Conservation (phyloP, 2,113 vertebrate genomes). For the Ginglymostoma cirratum region DNA sequence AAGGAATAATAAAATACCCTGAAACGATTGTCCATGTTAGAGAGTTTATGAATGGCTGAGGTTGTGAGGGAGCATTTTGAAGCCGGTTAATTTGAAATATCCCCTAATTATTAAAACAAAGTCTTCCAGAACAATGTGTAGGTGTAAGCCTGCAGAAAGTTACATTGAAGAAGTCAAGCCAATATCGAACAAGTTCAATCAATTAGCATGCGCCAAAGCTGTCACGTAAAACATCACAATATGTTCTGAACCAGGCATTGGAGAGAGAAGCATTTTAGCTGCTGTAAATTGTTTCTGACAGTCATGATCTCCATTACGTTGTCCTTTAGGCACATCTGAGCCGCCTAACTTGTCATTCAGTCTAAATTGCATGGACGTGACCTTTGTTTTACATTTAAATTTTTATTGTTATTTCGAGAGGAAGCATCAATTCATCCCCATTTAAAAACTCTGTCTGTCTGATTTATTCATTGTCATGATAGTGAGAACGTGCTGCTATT, state of each 20-base stretch:
- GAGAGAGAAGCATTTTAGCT: not conserved
- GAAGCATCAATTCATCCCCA: not conserved
- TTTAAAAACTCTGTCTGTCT: not conserved
- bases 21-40: not conserved
- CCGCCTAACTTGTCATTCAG: conserved; percentile 11
- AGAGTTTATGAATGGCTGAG: not conserved
- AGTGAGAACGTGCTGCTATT: not conserved
- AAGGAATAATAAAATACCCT: too few species aligned
- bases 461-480: conserved; percentile 23
- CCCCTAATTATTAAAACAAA: too few species aligned
- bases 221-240: not conserved
- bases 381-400: conserved; percentile 31
- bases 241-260: not conserved
- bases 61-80: not conserved
- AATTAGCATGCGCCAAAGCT: not conserved
- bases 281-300: conserved; percentile 7
- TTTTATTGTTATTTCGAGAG: not conserved
- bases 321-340: not conserved
- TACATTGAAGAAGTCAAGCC: not conserved
- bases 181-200: not conserved
- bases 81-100: not conserved
- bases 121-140: not conserved
- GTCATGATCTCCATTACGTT: conserved; percentile 1
- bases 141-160: not conserved
- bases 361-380: conserved; percentile 15